Evolutionary conservation across 2,888 invertebrate species (phyloP), one percentile per base, ranked within the genome.

Genomic region (Heliconius sara): DNA sequence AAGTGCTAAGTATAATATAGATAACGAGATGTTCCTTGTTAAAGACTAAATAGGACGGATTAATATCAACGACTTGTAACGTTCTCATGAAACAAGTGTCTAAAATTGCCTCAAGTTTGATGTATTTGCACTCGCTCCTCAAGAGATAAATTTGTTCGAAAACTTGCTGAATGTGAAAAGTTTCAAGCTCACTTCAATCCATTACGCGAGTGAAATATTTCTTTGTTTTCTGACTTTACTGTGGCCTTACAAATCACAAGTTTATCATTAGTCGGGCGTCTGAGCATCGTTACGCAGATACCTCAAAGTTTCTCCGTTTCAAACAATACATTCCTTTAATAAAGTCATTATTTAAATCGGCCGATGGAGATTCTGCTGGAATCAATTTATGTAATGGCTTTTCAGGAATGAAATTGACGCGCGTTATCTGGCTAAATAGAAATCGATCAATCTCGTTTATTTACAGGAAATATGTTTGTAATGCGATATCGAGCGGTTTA

Each of bases 181-280:
- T 95, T 95, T 92, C 91, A 90, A 93, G 93, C 93, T 93, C 91
- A 94, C 94, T 95, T 94, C 95, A 94, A 95, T 95, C 95, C 94
- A 95, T 95, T 95, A 95, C 93, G 92, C 91, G 92, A 93, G 91
- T 95, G 93, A 95, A 94, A 95, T 95, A 94, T 95, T 94, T 94
- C 93, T 95, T 95, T 95, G 95, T 95, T 95, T 94, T 93, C 92
- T 90, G 91, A 88, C 91, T 92, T 87, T 88, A 87, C 88, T 87
- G 88, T 85, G 89, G 88, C 92, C 91, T 91, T 91, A 91, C 92
- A 92, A 92, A 93, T 93, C 91, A 90, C 86, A 90, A 91, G 90
- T 91, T 91, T 88, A 87, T 89, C 90, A 92, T 92, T 89, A 89
- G 87, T 85, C 84, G 83, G 78, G 80, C 80, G 80, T 81, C 84